Conservation (phyloP, 2,113 vertebrate species). For the Entelurus aequoreus region DNA sequence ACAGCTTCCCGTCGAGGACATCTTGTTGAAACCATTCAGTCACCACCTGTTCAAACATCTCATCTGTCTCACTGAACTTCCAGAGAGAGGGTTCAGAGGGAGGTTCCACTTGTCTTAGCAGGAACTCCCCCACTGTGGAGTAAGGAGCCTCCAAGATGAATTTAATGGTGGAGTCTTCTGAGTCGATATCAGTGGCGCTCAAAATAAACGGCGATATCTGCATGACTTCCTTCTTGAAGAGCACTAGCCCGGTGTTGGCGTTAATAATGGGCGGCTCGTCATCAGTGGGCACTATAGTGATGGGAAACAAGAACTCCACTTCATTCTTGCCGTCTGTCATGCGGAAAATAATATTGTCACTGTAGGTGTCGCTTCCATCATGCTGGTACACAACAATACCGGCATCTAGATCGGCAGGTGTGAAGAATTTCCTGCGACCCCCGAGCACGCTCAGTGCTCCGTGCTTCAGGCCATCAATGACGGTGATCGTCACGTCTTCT, state of each 20-base stretch:
- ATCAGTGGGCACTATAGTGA: constrained; percentile 76
- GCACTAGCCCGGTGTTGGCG: constrained; percentile 69
- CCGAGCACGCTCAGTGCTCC: constrained; percentile 68
- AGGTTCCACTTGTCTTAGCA: constrained; percentile 69
- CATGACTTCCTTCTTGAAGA: constrained; percentile 73
- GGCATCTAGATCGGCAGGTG: constrained; percentile 66
- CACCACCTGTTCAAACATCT: constrained; percentile 77
- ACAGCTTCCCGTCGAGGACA: constrained; percentile 76
- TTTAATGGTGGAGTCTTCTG: constrained; percentile 72
- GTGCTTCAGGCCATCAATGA: constrained; percentile 68
- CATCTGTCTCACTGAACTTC: constrained; percentile 69
- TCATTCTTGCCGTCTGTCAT: constrained; percentile 75
- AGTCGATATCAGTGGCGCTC: constrained; percentile 78
- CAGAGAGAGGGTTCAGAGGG: constrained; percentile 61
- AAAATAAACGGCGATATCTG: constrained; percentile 78
- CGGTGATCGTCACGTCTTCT: constrained; percentile 71
- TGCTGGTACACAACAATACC: constrained; percentile 77
- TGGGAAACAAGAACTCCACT: constrained; percentile 78
- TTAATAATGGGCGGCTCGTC: constrained; percentile 75
- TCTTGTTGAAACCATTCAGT: constrained; percentile 79
- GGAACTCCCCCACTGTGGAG: constrained; percentile 63
- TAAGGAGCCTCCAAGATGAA: constrained; percentile 68
- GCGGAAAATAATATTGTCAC: constrained; percentile 77
- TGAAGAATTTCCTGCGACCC: constrained; percentile 64
- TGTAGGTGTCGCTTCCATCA: constrained; percentile 77